phyloP scores from a whole-genome alignment of 2,888 invertebrate genomes.

The Acanthosepion lycidas region DNA sequence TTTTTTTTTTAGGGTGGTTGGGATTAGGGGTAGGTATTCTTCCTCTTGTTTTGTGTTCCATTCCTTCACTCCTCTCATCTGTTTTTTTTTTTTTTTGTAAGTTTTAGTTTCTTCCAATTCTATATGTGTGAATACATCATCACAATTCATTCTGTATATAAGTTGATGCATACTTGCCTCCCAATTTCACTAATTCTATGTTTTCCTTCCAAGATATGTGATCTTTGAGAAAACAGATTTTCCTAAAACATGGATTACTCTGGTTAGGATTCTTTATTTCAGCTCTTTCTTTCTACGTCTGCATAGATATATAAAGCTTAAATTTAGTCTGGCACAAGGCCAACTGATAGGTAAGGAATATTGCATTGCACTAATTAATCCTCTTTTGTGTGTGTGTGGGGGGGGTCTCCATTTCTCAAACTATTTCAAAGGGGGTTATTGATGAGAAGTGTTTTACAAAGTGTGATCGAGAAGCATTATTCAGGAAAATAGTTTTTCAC shows the following conservation, averaged over 20 bases:
- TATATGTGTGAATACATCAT: not conserved
- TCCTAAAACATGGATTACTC: no score
- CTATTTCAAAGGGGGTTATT: no score
- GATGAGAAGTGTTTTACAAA: no score
- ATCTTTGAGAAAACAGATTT: no score
- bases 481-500: no score
- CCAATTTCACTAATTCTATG: not conserved
- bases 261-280: no score
- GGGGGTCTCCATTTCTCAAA: no score
- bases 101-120: not conserved
- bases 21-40: not conserved
- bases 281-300: not conserved
- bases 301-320: not conserved
- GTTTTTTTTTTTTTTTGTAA: not conserved
- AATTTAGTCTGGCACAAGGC: no score
- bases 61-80: not conserved
- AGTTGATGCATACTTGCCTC: not conserved
- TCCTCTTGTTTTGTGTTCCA: not conserved
- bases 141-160: not conserved
- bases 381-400: no score
- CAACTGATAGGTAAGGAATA: no score
- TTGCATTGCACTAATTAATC: no score
- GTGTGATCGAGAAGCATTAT: no score
- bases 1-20: not conserved
- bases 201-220: not conserved